Base-by-base conservation (phyloP, 1,140 invertebrate genomes). In the Drosophila ogumai region DNA sequence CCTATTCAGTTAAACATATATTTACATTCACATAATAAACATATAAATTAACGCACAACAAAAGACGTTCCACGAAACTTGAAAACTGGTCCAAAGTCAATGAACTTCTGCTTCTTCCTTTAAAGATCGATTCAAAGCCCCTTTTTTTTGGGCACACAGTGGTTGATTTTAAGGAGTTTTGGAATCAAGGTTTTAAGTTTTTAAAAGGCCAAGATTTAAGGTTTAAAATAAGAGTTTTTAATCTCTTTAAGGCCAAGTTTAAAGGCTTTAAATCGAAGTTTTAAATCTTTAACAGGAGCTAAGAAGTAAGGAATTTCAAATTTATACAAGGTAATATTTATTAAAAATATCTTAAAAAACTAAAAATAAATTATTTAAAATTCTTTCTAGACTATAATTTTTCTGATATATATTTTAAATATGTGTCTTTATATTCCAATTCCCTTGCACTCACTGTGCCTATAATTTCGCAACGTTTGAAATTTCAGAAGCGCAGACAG, bases 401-500 rank as follows among this genome's bases (percentile, higher is more conserved):
- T 17, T 8, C 28, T 22, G 6, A n/a, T 15, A 12, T 44, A 47
- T n/a, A 36, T 28, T 75, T 61, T 63, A 2, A 6, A 32, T 7
- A 6, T n/a, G n/a, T n/a, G n/a, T 9, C 12, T 17, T 8, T 10
- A 15, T 8, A 6, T 43, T 32, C 13, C 8, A 25, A 15, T 64
- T 43, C 34, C 15, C 17, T 12, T 34, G n/a, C 12, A 6, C 41
- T 65, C 34, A 68, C 65, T 64, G 59, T 68, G 28, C 13, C 13
- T 6, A 19, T 32, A 50, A 49, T 66, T 69, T 54, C 10, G 63
- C 47, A 73, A 82, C 87, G 84, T 88, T 85, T 88, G 85, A 88
- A 88, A 88, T 88, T 88, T 90, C 85, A 88, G 85, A 90, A 86
- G 85, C 64, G 69, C 81, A 88, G 85, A 88, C 85, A 36, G 80